These are phyloP conservation scores for Ophion ventricosus DNA, from an alignment of 2,888 invertebrate species.

Conservation along the genomic window DNA sequence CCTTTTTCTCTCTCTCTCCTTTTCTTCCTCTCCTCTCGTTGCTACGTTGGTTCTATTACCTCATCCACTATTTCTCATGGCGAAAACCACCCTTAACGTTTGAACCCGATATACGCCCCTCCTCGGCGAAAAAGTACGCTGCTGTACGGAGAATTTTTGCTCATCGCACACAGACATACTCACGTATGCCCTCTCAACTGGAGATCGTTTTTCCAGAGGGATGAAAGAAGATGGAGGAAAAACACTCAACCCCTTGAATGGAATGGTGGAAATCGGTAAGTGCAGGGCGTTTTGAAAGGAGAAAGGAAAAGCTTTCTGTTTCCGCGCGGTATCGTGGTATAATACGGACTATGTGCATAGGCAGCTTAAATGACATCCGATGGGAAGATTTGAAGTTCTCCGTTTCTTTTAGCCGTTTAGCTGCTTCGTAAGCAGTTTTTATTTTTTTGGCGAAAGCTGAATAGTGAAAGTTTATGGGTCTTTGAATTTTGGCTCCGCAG, in stretches of 20 bases:
- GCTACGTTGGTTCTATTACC: conserved; percentile 23
- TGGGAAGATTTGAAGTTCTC: conserved; percentile 22
- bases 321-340: conserved; percentile 10
- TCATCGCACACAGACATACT: not conserved
- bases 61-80: conserved; percentile 37
- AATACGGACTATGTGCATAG: conserved; percentile 21
- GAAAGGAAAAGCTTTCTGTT: conserved; percentile 20
- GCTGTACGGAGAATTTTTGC: conserved; percentile 22
- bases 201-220: conserved; percentile 10
- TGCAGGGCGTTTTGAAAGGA: conserved; percentile 18
- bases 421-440: too few species aligned
- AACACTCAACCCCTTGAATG: conserved; percentile 34
- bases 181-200: not conserved
- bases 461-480: not conserved
- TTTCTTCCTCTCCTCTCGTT: conserved; percentile 12
- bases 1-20: conserved; percentile 11
- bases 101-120: conserved; percentile 24
- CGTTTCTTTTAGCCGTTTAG: not conserved
- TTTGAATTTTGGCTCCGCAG: too few species aligned
- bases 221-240: conserved; percentile 7
- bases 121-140: conserved; percentile 1
- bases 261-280: conserved; percentile 24
- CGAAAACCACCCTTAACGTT: conserved; percentile 21
- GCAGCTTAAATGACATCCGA: not conserved
- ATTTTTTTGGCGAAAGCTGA: too few species aligned